A percentile compares a stretch with the other conserved stretches of the same genome.
Evolutionary conservation across 2,888 invertebrate genomes (phyloP).

Genomic region (Ophioninae sp.): DNA sequence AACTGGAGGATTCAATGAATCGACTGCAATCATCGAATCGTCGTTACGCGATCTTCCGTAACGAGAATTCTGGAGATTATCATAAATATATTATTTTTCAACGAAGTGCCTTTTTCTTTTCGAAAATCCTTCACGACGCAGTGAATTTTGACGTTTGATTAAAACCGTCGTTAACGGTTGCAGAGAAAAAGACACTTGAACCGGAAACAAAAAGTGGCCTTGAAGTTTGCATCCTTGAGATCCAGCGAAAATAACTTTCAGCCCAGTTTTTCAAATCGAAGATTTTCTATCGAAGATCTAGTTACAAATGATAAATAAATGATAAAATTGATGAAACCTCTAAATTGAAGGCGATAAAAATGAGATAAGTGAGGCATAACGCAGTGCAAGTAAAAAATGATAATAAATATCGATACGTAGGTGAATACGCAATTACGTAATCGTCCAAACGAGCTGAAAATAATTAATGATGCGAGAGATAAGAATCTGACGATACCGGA

Average conservation of each 20-base stretch:
- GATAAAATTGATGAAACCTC: too few species aligned
- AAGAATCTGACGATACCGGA: neutral
- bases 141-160: neutral
- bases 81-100: too few species aligned
- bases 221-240: too few species aligned
- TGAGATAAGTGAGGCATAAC: neutral
- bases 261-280: too few species aligned
- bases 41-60: neutral
- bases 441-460: neutral
- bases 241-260: too few species aligned
- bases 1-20: neutral
- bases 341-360: too few species aligned
- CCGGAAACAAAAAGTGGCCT: too few species aligned
- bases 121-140: neutral
- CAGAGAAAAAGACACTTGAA: neutral
- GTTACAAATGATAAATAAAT: too few species aligned
- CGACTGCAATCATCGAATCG: neutral
- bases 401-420: neutral
- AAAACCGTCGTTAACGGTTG: neutral
- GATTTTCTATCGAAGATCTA: too few species aligned
- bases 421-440: neutral
- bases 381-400: neutral
- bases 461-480: neutral
- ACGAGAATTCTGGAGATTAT: neutral
- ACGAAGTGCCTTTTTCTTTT: too few species aligned